Conservation (phyloP, 1,140 invertebrate species). For the Scaptomyza hsui region DNA sequence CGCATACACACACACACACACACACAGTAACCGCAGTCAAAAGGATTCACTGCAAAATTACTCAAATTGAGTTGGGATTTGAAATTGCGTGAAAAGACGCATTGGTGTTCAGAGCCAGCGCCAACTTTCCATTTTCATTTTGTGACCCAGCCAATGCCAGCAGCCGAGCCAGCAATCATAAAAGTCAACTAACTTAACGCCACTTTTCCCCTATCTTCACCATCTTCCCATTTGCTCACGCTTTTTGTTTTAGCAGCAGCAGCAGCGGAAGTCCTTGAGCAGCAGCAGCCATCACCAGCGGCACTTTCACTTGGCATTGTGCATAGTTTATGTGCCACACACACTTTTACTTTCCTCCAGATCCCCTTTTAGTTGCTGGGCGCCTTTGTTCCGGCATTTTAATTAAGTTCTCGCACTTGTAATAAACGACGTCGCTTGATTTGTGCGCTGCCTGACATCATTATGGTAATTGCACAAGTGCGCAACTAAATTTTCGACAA, state of each 20-base stretch:
- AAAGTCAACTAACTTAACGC: slow-evolving; percentile 69
- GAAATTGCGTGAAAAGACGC: slow-evolving; percentile 78
- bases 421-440: slow-evolving; percentile 78
- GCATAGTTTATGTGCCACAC: slow-evolving; percentile 66
- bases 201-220: background rate
- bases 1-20: background rate
- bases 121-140: slow-evolving; percentile 52
- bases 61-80: slow-evolving; percentile 82
- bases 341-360: slow-evolving; percentile 5
- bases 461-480: slow-evolving; percentile 72
- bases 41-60: slow-evolving; percentile 79
- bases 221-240: slow-evolving; percentile 8
- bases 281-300: slow-evolving; percentile 36
- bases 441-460: slow-evolving; percentile 62
- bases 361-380: background rate
- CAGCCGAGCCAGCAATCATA: slow-evolving; percentile 64
- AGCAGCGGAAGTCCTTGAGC: slow-evolving; percentile 40
- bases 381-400: slow-evolving; percentile 75
- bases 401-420: slow-evolving; percentile 82
- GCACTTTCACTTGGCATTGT: slow-evolving; percentile 76
- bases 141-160: slow-evolving; percentile 32
- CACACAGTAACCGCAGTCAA: slow-evolving; percentile 55
- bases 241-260: slow-evolving; percentile 32
- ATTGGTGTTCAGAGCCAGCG: slow-evolving; percentile 43
- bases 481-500: slow-evolving; percentile 68